phyloP scores from a whole-genome alignment of 2,797 vertebrate genomes.

The Argentina silus region DNA sequence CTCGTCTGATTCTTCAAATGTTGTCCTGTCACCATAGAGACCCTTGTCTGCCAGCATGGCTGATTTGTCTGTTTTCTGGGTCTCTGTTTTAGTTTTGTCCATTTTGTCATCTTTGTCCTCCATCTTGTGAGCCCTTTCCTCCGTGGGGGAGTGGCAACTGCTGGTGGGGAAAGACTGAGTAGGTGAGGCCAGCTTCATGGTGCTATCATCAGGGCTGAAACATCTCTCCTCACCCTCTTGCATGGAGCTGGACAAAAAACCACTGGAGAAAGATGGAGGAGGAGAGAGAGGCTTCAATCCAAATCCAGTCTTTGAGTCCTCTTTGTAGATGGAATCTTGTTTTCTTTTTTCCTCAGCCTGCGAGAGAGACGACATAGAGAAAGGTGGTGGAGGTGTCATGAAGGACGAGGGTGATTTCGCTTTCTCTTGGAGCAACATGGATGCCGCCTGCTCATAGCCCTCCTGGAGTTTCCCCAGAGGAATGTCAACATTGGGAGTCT shows the following conservation, averaged over 20 bases:
- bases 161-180: conserved; percentile 92
- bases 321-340: conserved; percentile 46
- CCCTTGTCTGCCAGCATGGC: conserved; percentile 60
- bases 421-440: conserved; percentile 69
- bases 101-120: conserved; percentile 64
- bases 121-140: conserved; percentile 83
- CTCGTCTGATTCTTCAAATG: conserved; percentile 70
- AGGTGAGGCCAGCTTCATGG: conserved; percentile 93
- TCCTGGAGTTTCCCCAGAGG: conserved; percentile 83
- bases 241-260: conserved; percentile 71
- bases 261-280: conserved; percentile 58
- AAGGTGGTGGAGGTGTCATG: conserved; percentile 34
- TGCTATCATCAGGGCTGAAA: conserved; percentile 93
- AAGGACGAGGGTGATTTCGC: conserved; percentile 58
- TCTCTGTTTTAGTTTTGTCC: conserved; percentile 44
- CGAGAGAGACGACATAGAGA: conserved; percentile 37
- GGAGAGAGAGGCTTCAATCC: conserved; percentile 65
- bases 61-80: conserved; percentile 59
- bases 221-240: conserved; percentile 90
- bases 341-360: conserved; percentile 50
- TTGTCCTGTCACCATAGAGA: conserved; percentile 58
- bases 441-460: conserved; percentile 75
- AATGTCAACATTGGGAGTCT: conserved; percentile 82
- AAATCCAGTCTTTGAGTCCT: conserved; percentile 43
- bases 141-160: conserved; percentile 91